Evolutionary conservation across 2,113 vertebrate genomes (phyloP), one percentile per base, ranked within the genome.

Genomic region (Vanacampus margaritifer): DNA sequence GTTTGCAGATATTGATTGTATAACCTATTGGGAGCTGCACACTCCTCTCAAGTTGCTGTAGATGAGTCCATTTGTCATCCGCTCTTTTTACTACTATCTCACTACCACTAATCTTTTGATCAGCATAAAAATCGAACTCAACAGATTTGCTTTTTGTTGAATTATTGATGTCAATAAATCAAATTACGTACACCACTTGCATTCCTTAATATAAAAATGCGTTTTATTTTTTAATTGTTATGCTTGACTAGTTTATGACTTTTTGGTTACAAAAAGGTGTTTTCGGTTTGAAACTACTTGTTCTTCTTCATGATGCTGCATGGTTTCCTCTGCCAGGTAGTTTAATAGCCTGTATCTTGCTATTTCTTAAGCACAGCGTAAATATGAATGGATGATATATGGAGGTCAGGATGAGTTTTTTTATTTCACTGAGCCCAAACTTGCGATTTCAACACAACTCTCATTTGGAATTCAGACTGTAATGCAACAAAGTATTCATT

Each of bases 381-480:
- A 9, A 8, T n/a, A 24, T 7, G 1, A 7, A 46, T 10, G 32
- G 64, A 12, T 8, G 8, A 1, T 12, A 3, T 16, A n/a, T 3
- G 0, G 1, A 21, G 28, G 28, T 32, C 28, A 32, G 7, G 32
- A 67, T 35, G 36, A 0, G 50, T 67, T 67, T 72, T 72, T 78
- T 45, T 28, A 68, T 83, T 83, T 79, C 48, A 82, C 69, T 23
- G 77, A 72, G 82, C 79, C 77, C 84, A 58, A 79, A 71, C 83
- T 78, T 86, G 72, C 79, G 81, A 80, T 84, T 84, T 84, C 63
- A 83, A 75, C 78, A 76, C 72, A 80, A 66, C 71, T 76, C 72
- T 86, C 81, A 84, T 88, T 86, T 86, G 72, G 75, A 84, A 88
- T 82, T 84, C 83, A 86, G 67, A 68, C 28, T 12, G 21, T 67